Conservation (phyloP, 2,113 vertebrate genomes). For the Mus pahari region DNA sequence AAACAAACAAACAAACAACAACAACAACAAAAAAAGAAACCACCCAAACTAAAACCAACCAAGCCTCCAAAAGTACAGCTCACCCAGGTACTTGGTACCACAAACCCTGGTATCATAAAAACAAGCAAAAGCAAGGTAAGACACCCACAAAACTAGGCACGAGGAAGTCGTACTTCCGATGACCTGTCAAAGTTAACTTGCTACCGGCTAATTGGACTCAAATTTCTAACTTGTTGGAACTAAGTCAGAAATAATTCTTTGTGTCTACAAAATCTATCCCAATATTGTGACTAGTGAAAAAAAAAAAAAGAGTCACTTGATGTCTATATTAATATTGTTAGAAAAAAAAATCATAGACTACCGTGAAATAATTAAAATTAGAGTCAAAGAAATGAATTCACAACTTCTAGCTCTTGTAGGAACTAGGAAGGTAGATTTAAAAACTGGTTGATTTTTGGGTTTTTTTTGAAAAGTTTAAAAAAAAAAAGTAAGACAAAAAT, state of each 20-base stretch:
- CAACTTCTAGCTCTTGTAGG: neutral
- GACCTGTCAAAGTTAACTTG: neutral
- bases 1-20: neutral
- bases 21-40: neutral
- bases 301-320: neutral
- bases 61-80: neutral
- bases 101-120: neutral
- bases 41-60: neutral
- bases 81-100: neutral
- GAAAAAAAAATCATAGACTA: neutral
- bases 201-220: neutral
- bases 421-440: neutral
- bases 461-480: too few species aligned
- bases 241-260: conserved; percentile 33
- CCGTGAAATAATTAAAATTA: neutral
- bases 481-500: too few species aligned
- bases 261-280: conserved; percentile 2
- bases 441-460: too few species aligned
- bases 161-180: neutral
- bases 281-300: neutral
- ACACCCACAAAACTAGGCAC: neutral
- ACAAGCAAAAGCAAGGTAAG: neutral
- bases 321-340: neutral
- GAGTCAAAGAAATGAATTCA: conserved; percentile 19
- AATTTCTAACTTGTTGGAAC: conserved; percentile 8